These are phyloP conservation scores for Sebastes ruberrimus DNA, from an alignment of 2,797 vertebrate species.

Conservation along the genomic window DNA sequence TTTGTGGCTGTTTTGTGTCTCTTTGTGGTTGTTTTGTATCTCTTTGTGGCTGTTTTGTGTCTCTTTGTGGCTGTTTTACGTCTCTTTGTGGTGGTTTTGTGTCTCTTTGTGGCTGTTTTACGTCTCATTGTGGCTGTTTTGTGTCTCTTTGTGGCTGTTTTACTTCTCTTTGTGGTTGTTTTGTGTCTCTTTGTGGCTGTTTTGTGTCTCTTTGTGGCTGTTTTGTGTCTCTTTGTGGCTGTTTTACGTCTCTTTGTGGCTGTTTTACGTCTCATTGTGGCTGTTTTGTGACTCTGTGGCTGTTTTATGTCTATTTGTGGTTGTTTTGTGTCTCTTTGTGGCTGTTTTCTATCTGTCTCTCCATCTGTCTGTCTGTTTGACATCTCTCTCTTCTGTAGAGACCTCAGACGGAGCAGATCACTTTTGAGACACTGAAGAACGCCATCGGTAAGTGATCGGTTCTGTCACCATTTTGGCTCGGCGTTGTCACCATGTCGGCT, in stretches of 20 bases:
- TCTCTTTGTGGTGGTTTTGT: not conserved
- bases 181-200: too few relatives aligned
- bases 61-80: too few relatives aligned
- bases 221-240: too few relatives aligned
- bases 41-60: too few relatives aligned
- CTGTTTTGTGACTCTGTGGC: not conserved
- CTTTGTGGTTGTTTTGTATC: too few relatives aligned
- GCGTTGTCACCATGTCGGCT: too few relatives aligned
- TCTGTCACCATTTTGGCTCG: too few relatives aligned
- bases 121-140: too few relatives aligned
- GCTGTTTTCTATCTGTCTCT: not conserved
- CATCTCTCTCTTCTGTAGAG: constrained; percentile 65
- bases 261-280: not conserved
- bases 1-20: not conserved
- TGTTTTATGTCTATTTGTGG: not conserved
- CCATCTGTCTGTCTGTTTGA: not conserved
- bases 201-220: too few relatives aligned
- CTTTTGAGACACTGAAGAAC: constrained; percentile 91
- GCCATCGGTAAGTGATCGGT: constrained; percentile 83
- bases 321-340: not conserved
- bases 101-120: not conserved
- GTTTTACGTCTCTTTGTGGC: too few relatives aligned
- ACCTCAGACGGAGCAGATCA: constrained; percentile 89
- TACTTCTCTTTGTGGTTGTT: too few relatives aligned
- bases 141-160: too few relatives aligned